These are phyloP conservation scores for Trididemnum miniatum DNA, from an alignment of 23 tunicate genomes.

Conservation along the genomic window DNA sequence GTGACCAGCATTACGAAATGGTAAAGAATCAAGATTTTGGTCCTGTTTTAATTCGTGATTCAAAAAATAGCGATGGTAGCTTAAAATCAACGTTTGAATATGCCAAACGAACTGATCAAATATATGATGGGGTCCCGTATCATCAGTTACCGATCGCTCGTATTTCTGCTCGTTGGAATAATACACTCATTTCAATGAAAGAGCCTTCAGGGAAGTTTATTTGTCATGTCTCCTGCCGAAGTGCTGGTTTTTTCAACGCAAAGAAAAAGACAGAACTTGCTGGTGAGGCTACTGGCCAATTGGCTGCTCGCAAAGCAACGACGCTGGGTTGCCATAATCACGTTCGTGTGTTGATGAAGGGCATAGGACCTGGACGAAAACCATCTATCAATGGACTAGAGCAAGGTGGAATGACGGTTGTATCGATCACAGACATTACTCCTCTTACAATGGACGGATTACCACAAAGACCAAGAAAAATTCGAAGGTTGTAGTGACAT, in stretches of 20 bases:
- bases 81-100: conserved; percentile 20
- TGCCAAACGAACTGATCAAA: conserved; percentile 8
- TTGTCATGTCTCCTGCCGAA: conserved; percentile 26
- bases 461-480: conserved; percentile 80
- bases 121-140: conserved; percentile 49
- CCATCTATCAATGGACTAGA: conserved; percentile 57
- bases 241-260: conserved; percentile 62
- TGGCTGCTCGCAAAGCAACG: conserved; percentile 56
- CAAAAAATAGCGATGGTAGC: background rate
- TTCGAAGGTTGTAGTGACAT: conserved; percentile 68
- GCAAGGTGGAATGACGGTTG: conserved; percentile 72
- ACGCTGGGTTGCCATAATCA: conserved; percentile 43
- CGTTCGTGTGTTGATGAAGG: conserved; percentile 66
- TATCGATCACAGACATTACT: conserved; percentile 67
- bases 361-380: conserved; percentile 88
- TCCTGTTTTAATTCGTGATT: conserved; percentile 47
- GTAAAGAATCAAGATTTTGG: conserved; percentile 66
- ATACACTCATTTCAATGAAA: conserved; percentile 20
- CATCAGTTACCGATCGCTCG: conserved; percentile 30
- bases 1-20: conserved; percentile 30
- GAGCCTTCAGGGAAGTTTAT: background rate
- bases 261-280: conserved; percentile 78
- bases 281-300: conserved; percentile 63
- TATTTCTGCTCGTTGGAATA: conserved; percentile 60
- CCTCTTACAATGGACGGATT: conserved; percentile 55